Evolutionary conservation across 2,113 vertebrate genomes (phyloP).

Genomic region (Anser brachyrhynchus): DNA sequence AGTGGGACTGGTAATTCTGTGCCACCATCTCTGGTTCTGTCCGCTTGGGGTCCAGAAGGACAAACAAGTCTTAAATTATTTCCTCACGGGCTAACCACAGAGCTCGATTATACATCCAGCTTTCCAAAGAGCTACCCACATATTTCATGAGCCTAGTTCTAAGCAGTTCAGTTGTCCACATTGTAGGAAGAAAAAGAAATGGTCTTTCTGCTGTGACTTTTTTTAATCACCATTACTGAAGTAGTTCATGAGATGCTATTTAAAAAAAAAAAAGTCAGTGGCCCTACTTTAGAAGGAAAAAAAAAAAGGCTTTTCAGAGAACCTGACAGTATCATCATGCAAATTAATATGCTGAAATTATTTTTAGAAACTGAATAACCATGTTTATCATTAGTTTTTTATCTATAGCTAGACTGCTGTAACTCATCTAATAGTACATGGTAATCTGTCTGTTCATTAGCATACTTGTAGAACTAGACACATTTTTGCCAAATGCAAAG

Average conservation of each 20-base stretch:
- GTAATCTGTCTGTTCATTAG: constrained; percentile 21
- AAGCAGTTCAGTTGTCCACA: background rate
- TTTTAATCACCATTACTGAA: background rate
- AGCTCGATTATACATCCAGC: background rate
- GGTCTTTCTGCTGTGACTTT: background rate
- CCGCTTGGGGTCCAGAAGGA: background rate
- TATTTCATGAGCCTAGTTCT: background rate
- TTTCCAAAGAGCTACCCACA: background rate
- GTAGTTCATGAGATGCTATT: background rate
- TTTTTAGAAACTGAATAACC: background rate
- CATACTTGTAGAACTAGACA: background rate
- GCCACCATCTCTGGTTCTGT: background rate
- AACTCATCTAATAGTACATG: background rate
- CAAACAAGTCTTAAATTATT: background rate
- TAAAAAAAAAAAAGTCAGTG: background rate
- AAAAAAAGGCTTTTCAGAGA: background rate
- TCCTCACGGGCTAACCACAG: background rate
- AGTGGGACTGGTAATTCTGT: background rate
- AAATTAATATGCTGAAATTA: background rate
- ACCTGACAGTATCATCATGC: background rate
- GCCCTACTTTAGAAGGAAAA: background rate
- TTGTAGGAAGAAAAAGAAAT: background rate
- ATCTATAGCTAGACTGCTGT: background rate
- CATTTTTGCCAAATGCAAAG: constrained; percentile 40
- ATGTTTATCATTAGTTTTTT: background rate